Evolutionary conservation across 2,113 vertebrate species (phyloP), one percentile per base, ranked within the genome.

Genomic region (Perca flavescens): DNA sequence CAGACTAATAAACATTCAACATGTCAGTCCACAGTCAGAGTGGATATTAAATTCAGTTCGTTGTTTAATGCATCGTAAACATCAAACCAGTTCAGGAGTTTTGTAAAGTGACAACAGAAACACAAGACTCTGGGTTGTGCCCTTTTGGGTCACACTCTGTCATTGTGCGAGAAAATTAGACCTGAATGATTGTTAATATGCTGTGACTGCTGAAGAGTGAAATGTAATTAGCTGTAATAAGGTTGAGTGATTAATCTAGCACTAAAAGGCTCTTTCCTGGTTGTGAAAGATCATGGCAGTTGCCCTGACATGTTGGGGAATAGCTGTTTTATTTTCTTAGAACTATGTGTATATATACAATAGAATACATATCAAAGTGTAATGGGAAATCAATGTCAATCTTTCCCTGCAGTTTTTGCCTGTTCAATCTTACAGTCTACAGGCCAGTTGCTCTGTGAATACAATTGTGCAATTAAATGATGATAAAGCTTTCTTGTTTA

Each of bases 161-260:
- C 50, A 68, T 36, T 58, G n/a, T 66, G 31, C 21, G n/a, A 63
- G 58, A 16, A 87, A 81, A 61, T 84, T 34, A 53, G 28, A 68
- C 62, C 53, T 66, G 68, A 76, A 0, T 56, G 13, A 54, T 40
- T 73, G 71, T 70, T 64, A 84, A 68, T 86, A 46, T n/a, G 0
- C 63, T 28, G 1, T 13, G 61, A 25, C 79, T 56, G 50, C 64
- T 82, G 28, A 72, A 69, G 76, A 58, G 75, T 84, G 73, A 84
- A 80, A 83, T 60, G 46, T 53, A 80, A 89, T 92, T 83, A 88
- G 36, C 43, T 86, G 49, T 60, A 58, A 68, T 77, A 58, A 49
- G 31, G 52, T 50, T 21, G 58, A 58, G 49, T 52, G 36, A 82
- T 84, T 83, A 40, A 50, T 34, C 13, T 2, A 10, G 6, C 56